Conservation (phyloP, 2,888 invertebrate genomes). For the Pteria penguin region DNA sequence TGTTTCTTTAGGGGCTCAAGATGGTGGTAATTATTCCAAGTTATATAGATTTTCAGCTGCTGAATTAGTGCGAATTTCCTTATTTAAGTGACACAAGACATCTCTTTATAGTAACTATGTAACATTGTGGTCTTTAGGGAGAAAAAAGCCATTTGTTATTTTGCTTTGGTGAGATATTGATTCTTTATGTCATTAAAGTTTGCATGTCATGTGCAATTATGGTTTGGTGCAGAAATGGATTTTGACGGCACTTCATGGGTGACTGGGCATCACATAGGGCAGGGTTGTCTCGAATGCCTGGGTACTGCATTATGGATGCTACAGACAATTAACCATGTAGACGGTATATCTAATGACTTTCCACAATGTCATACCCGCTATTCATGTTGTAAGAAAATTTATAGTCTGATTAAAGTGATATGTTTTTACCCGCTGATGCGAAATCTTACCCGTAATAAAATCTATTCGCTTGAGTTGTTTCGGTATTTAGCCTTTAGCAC, state of each 20-base stretch:
- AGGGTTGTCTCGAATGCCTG: not conserved
- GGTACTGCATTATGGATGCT: not conserved
- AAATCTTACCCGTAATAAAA: not conserved
- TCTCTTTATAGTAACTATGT: no score
- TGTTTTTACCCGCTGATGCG: not conserved
- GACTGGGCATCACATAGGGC: not conserved
- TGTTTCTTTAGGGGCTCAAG: no score
- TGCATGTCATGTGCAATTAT: not conserved
- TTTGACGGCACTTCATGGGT: not conserved
- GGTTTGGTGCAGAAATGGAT: not conserved
- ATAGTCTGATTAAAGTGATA: not conserved
- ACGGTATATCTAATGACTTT: not conserved
- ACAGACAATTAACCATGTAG: not conserved
- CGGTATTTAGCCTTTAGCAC: no score
- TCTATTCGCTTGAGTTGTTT: not conserved
- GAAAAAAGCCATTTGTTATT: no score
- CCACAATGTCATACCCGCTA: not conserved
- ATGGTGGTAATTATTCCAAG: no score
- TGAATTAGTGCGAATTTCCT: no score
- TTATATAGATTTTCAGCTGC: no score
- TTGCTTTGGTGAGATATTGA: not conserved
- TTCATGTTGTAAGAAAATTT: not conserved
- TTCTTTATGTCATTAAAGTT: not conserved
- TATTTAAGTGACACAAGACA: no score
- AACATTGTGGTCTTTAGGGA: no score